These are phyloP conservation scores for Pseudomyrmex concolor DNA, from an alignment of 1,140 invertebrate species.

Conservation along the genomic window DNA sequence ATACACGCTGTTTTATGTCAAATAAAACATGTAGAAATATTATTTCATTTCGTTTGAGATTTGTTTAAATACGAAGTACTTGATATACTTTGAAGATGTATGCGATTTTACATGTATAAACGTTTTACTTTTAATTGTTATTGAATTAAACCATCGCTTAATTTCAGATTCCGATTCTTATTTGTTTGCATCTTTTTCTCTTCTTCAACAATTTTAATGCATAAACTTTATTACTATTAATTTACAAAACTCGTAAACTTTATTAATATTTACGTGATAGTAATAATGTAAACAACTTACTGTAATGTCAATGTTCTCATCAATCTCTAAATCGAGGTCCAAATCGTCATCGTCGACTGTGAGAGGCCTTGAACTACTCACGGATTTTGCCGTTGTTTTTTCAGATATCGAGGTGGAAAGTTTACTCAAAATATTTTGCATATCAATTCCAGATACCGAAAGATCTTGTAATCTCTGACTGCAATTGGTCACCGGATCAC, in stretches of 20 bases:
- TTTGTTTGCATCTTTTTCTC: conserved; percentile 35
- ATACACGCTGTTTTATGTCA: too few species aligned
- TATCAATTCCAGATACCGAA: conserved; percentile 68
- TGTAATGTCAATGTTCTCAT: conserved; percentile 89
- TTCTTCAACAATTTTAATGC: conserved; percentile 7
- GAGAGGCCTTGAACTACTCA: conserved; percentile 77
- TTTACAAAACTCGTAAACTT: too few species aligned
- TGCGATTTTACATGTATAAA: too few species aligned
- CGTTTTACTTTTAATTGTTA: too few species aligned
- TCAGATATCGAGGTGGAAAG: conserved; percentile 48
- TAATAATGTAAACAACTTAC: conserved; percentile 80
- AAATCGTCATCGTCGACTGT: conserved; percentile 86
- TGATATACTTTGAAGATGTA: too few species aligned
- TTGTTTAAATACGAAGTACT: too few species aligned
- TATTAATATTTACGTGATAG: background rate
- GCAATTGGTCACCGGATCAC: conserved; percentile 55
- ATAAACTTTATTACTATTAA: too few species aligned
- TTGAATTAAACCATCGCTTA: conserved; percentile 72
- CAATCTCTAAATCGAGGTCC: conserved; percentile 87
- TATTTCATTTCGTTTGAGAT: too few species aligned
- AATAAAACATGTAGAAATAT: too few species aligned
- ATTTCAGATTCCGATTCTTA: conserved; percentile 46
- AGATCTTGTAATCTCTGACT: conserved; percentile 69
- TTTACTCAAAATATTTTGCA: background rate
- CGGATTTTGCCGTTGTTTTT: conserved; percentile 52